Percentiles rank a stretch among this genome's conserved stretches.
Evolutionary conservation across 2,113 vertebrate genomes (phyloP).

Genomic region (Salminus brasiliensis): DNA sequence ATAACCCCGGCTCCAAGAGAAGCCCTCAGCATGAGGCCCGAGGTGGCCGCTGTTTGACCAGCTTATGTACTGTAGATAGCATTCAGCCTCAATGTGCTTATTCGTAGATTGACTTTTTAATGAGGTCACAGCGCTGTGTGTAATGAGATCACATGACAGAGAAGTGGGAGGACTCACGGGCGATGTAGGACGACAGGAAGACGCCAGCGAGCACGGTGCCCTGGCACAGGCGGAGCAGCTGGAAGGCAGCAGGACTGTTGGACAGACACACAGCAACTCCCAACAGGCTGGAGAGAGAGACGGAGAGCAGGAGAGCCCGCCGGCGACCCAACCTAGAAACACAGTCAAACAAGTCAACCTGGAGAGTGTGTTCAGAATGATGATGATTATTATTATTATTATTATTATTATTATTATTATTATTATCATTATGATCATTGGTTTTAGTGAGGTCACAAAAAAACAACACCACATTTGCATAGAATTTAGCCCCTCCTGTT

Average conservation of each 20-base stretch:
- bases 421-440: no score
- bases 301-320: constrained; percentile 70
- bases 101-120: not conserved
- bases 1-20: no score
- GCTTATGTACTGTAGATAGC: not conserved
- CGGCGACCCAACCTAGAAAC: constrained; percentile 81
- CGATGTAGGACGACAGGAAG: constrained; percentile 81
- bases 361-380: no score
- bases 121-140: no score
- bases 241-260: constrained; percentile 67
- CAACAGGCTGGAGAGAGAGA: constrained; percentile 76
- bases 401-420: no score
- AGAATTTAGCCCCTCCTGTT: no score
- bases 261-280: constrained; percentile 77
- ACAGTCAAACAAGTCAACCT: constrained; percentile 1
- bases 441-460: no score
- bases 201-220: constrained; percentile 79
- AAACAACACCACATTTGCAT: no score
- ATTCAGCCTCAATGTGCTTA: not conserved
- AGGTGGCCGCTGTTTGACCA: not conserved
- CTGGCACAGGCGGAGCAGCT: constrained; percentile 76
- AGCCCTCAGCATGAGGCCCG: no score
- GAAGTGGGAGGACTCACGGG: constrained; percentile 68
- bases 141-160: not conserved
- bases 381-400: no score